These are phyloP conservation scores for Colostygia pectinataria DNA, from an alignment of 2,888 invertebrate species.

Conservation along the genomic window DNA sequence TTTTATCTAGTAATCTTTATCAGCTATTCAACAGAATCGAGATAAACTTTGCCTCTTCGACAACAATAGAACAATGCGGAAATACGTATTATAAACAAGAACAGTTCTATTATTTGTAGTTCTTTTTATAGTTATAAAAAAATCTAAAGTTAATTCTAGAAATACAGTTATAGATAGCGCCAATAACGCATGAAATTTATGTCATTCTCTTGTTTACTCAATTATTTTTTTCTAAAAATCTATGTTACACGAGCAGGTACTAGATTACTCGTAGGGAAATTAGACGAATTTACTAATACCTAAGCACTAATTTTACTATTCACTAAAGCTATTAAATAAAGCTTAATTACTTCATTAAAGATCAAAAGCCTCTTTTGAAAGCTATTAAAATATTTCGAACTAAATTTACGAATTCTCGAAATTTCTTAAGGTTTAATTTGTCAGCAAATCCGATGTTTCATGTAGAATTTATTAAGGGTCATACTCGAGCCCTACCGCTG, in stretches of 20 bases:
- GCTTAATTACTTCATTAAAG: neutral
- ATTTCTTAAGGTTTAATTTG: conserved; percentile 55
- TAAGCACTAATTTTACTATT: neutral
- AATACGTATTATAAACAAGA: conserved; percentile 3
- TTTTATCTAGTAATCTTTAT: conserved; percentile 30
- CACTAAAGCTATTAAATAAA: too few species aligned
- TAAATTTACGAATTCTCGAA: neutral
- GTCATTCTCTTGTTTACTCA: too few species aligned
- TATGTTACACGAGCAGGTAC: too few species aligned
- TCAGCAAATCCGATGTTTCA: conserved; percentile 62
- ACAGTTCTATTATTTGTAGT: too few species aligned
- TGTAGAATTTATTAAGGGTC: conserved; percentile 78
- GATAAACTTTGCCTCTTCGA: conserved; percentile 61
- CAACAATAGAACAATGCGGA: conserved; percentile 18
- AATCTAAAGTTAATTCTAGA: too few species aligned
- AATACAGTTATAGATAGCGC: too few species aligned
- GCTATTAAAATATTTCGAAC: neutral
- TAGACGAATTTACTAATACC: too few species aligned
- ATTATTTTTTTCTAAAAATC: too few species aligned
- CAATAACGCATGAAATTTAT: too few species aligned
- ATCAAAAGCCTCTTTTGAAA: conserved; percentile 5
- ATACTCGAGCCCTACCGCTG: conserved; percentile 59
- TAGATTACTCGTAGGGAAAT: too few species aligned
- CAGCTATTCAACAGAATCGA: conserved; percentile 43
- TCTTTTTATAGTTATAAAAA: too few species aligned